Evolutionary conservation across 2,797 vertebrate genomes (phyloP), one percentile per base, ranked within the genome.

Genomic region (Myiotriccus ornatus): DNA sequence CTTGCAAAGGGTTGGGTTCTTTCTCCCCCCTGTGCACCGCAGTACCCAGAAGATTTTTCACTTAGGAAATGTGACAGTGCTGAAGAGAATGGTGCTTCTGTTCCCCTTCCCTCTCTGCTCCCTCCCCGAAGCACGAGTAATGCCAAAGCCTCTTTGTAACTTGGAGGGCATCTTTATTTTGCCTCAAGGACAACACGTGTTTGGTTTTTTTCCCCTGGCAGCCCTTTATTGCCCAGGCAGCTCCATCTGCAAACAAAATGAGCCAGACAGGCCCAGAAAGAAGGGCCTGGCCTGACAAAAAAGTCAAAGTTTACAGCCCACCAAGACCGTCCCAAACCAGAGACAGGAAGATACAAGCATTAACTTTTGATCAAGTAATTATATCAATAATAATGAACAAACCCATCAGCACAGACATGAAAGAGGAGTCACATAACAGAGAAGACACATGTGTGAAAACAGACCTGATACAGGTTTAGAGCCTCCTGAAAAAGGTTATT

Each of bases 131-230:
- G 15, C 59, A 60, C 0, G 1, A n/a, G 64, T 2, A 15, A 32
- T 44, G 93, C 83, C 93, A 81, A 84, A 67, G 59, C 64, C 71
- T 73, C 84, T 85, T 32, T 70, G 68, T 34, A 77, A 63, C 78
- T 86, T 52, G 83, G 89, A 96, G 82, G 73, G 81, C 94, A 96
- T 82, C 95, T 89, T 39, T 86, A 10, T 73, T 90, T 68, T 60
- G 74, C 90, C 85, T 84, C 84, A 89, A 96, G 91, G 91, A 92
- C 76, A 88, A 73, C 86, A 74, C 9, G 43, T 84, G 84, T 14
- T 91, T 14, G 39, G 39, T 39, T 41, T 47, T 49, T 28, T 52
- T 52, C 7, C 62, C 91, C 84, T 93, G 93, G 88, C 92, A 92
- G 88, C 56, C 46, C 71, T 34, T 34, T 30, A 34, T 1, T 34